Evolutionary conservation across 2,113 vertebrate species (phyloP).

Genomic region (Strix uralensis): DNA sequence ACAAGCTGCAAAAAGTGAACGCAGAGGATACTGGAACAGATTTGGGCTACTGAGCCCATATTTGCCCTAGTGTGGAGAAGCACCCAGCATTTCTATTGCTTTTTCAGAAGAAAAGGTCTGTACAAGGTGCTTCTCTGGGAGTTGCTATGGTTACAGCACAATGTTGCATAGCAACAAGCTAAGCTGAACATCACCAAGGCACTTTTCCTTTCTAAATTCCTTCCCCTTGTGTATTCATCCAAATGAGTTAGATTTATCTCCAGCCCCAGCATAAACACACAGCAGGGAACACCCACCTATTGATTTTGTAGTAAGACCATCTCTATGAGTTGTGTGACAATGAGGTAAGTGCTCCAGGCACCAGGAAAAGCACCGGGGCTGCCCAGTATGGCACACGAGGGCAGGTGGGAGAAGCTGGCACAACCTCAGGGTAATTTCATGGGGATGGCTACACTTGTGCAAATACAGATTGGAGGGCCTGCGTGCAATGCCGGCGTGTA

Average conservation of each 20-base stretch:
- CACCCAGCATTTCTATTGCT: background rate
- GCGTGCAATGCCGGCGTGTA: accelerated
- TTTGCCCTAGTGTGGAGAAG: background rate
- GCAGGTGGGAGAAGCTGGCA: background rate
- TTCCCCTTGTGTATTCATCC: slow-evolving; percentile 31
- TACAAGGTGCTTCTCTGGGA: background rate
- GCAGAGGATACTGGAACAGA: background rate
- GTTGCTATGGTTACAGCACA: slow-evolving; percentile 70
- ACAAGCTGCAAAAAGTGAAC: background rate
- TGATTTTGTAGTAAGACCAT: background rate
- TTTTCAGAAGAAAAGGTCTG: background rate
- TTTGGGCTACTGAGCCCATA: background rate
- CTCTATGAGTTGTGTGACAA: background rate
- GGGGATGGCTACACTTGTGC: background rate
- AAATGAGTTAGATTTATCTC: slow-evolving; percentile 37
- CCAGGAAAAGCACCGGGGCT: background rate
- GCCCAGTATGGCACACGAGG: background rate
- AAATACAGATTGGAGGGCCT: background rate
- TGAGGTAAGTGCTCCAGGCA: background rate
- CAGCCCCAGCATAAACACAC: slow-evolving; percentile 42
- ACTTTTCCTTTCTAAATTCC: background rate
- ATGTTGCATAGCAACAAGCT: slow-evolving; percentile 75
- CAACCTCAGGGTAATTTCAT: background rate
- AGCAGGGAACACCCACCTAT: background rate
- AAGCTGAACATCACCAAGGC: slow-evolving; percentile 57